phyloP scores from a whole-genome alignment of 2,113 vertebrate species.

The Acrocephalus arundinaceus region DNA sequence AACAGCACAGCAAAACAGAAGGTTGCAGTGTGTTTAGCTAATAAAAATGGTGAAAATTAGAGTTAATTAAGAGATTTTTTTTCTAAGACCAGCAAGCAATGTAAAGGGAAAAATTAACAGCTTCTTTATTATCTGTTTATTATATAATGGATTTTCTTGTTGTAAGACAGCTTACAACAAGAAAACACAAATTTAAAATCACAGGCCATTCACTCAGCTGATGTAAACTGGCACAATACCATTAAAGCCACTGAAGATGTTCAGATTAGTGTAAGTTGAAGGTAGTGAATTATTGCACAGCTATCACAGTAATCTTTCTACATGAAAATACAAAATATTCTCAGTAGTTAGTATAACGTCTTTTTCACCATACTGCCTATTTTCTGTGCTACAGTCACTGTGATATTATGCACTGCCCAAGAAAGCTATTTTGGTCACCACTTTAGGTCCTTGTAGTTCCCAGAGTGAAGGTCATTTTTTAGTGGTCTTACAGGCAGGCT shows the following conservation, averaged over 20 bases:
- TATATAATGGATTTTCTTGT: background rate
- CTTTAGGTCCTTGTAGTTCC: slow-evolving; percentile 7
- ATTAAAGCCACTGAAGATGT: background rate
- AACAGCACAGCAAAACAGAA: background rate
- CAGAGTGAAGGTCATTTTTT: slow-evolving; percentile 57
- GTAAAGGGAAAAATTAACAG: background rate
- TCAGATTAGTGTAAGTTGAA: background rate
- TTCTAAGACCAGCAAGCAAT: background rate
- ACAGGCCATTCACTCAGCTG: background rate
- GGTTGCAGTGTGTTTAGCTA: background rate
- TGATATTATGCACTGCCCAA: background rate
- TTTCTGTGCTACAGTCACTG: background rate
- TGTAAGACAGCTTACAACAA: background rate
- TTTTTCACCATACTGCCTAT: background rate
- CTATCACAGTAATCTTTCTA: background rate
- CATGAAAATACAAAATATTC: background rate
- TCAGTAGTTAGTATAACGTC: background rate
- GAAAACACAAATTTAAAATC: background rate
- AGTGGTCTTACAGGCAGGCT: slow-evolving; percentile 35
- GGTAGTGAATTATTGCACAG: background rate
- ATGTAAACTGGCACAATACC: background rate
- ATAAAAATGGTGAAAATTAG: background rate
- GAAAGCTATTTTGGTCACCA: slow-evolving; percentile 23
- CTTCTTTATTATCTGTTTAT: background rate
- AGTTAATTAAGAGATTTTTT: background rate